Evolutionary conservation across 2,113 vertebrate genomes (phyloP), one percentile per base, ranked within the genome.

Genomic region (Scalopus aquaticus): DNA sequence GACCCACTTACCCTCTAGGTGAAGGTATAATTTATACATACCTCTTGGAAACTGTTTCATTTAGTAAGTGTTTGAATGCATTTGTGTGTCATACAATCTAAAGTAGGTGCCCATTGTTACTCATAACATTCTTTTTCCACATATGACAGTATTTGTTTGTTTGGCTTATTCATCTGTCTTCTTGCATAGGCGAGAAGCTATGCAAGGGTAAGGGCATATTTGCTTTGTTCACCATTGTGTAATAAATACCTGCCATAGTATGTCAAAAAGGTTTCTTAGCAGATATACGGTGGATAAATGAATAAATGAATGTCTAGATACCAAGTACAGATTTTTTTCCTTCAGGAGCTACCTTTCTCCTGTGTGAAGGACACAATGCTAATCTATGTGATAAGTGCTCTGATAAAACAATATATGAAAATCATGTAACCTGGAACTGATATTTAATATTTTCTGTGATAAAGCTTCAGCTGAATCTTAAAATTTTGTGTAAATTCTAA

Each of bases 371-470:
- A 46, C 22, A 39, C 22, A 42, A 6, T 54, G 81, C 20, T 49
- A 2, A 44, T 70, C 37, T 77, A 0, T 86, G 69, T 84, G 35
- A 5, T 90, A 69, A 86, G 42, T 81, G 28, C 32, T 56, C 32
- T 56, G 3, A 37, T 89, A 39, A 90, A 92, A 35, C 87, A 78
- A 42, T 4, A 30, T 11, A 83, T 78, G 86, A 35, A 76, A 76
- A 46, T 32, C 30, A 7, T 60, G 9, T 69, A 70, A 70, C 37
- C 51, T 76, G 49, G 42, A 72, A 19, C 16, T 93, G 65, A 16
- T 88, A 60, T 32, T 76, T 90, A 90, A 72, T 72, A 15, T 70
- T 90, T 91, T 87, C 39, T 67, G 32, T 93, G 32, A 19, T 70
- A 58, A 69, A 95, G 10, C 37, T 51, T 80, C 17, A 79, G 37